phyloP scores from a whole-genome alignment of 2,113 vertebrate genomes.

The Colinus virginianus region DNA sequence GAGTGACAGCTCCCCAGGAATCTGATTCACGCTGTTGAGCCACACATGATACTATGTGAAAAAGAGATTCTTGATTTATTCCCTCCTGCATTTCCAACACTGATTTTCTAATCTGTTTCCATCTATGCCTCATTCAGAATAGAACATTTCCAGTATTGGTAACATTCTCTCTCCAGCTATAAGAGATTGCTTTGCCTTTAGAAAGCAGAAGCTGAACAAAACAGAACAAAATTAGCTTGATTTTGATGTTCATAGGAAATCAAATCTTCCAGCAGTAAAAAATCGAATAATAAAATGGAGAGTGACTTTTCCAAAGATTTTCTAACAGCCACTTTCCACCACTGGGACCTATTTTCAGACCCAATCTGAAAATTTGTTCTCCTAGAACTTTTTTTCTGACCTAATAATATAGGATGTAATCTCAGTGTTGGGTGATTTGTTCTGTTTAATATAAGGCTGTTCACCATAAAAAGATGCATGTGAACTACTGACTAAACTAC shows the following conservation, averaged over 20 bases:
- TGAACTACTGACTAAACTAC: not conserved
- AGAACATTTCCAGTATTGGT: constrained; percentile 5
- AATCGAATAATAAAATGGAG: not conserved
- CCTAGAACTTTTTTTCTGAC: not conserved
- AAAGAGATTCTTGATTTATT: constrained; percentile 19
- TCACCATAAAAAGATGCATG: not conserved
- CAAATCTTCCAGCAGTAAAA: not conserved
- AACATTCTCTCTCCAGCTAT: not conserved
- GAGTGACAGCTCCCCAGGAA: constrained; percentile 37
- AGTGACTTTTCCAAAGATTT: not conserved
- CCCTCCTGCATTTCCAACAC: not conserved
- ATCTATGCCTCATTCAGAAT: not conserved
- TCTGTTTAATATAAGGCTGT: not conserved
- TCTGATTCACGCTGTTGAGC: not conserved
- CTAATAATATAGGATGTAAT: not conserved
- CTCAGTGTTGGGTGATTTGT: not conserved
- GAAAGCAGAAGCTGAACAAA: not conserved
- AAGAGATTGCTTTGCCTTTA: constrained; percentile 20
- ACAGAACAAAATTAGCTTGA: not conserved
- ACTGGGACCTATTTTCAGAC: not conserved
- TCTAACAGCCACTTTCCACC: not conserved
- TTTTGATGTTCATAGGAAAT: not conserved
- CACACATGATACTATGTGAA: not conserved
- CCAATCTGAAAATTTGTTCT: not conserved
- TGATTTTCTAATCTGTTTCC: constrained; percentile 57